phyloP scores from a whole-genome alignment of 1,140 invertebrate genomes.

The Drosophila willistoni region DNA sequence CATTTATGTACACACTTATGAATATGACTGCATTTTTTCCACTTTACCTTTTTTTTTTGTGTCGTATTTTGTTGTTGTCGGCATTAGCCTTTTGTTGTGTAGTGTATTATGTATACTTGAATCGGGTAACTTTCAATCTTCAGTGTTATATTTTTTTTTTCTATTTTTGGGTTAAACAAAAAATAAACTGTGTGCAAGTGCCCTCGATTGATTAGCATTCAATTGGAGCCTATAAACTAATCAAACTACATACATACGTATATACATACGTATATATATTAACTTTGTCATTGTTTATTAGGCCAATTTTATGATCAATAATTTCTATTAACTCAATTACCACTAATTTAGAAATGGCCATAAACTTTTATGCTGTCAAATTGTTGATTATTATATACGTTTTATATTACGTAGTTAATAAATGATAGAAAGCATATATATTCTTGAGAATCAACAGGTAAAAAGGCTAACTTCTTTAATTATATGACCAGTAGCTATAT shows the following conservation, averaged over 20 bases:
- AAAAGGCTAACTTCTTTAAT: not conserved
- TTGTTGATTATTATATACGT: not conserved
- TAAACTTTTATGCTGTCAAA: conserved; percentile 1
- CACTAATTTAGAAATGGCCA: conserved; percentile 10
- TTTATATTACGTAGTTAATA: not conserved
- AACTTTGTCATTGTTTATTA: conserved; percentile 9
- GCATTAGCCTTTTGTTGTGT: conserved; percentile 25
- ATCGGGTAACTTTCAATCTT: conserved; percentile 50
- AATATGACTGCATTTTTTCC: conserved; percentile 12
- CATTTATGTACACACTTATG: conserved; percentile 72
- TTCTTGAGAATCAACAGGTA: not conserved
- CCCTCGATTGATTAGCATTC: conserved; percentile 23
- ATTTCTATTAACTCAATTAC: conserved; percentile 13
- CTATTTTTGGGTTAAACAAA: conserved; percentile 12
- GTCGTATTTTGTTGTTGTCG: conserved; percentile 17
- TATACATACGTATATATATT: not conserved
- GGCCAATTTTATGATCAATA: conserved; percentile 8
- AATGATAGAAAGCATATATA: not conserved
- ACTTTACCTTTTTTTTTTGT: not conserved
- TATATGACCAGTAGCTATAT: too few species aligned
- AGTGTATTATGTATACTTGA: conserved; percentile 5
- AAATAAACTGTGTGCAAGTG: not conserved
- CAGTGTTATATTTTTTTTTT: conserved; percentile 5
- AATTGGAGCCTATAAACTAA: conserved; percentile 7
- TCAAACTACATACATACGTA: not conserved